A percentile compares a stretch with the other conserved stretches of the same genome.
Conservation (phyloP, 2,888 invertebrate genomes). For the Pollenia labialis region DNA sequence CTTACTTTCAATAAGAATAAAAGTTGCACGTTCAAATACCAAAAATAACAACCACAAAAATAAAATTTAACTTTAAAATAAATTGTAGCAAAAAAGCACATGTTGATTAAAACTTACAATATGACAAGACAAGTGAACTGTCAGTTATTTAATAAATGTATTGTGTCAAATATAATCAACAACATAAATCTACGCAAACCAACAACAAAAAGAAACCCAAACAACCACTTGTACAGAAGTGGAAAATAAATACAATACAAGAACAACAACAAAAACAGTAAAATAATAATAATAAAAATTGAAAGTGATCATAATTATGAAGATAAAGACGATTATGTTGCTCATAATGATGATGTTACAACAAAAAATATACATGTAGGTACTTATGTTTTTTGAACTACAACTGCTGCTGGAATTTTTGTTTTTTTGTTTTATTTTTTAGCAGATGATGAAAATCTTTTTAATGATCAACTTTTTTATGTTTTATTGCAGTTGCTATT, state of each 20-base stretch:
- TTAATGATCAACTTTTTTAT: background rate
- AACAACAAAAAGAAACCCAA: constrained; percentile 54
- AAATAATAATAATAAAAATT: constrained; percentile 53
- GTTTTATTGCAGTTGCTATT: constrained; percentile 6
- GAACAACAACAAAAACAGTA: constrained; percentile 44
- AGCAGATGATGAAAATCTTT: constrained; percentile 22
- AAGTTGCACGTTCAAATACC: constrained; percentile 24
- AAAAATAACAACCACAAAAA: background rate
- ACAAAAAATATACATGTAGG: background rate
- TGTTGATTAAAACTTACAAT: constrained; percentile 72
- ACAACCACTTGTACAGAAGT: constrained; percentile 61
- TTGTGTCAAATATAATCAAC: constrained; percentile 73
- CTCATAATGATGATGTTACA: background rate
- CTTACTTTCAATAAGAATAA: constrained; percentile 31
- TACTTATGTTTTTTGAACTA: background rate
- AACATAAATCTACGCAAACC: constrained; percentile 72
- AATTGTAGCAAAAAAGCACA: constrained; percentile 67
- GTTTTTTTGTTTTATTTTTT: background rate
- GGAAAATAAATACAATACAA: constrained; percentile 32
- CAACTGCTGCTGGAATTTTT: constrained; percentile 2
- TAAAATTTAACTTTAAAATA: constrained; percentile 30
- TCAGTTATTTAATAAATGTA: constrained; percentile 73
- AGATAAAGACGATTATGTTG: constrained; percentile 8
- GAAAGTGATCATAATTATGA: constrained; percentile 61
- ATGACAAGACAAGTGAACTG: constrained; percentile 73